Base-by-base conservation (phyloP, 2,888 invertebrate genomes). In the Strigamia transsilvanica region DNA sequence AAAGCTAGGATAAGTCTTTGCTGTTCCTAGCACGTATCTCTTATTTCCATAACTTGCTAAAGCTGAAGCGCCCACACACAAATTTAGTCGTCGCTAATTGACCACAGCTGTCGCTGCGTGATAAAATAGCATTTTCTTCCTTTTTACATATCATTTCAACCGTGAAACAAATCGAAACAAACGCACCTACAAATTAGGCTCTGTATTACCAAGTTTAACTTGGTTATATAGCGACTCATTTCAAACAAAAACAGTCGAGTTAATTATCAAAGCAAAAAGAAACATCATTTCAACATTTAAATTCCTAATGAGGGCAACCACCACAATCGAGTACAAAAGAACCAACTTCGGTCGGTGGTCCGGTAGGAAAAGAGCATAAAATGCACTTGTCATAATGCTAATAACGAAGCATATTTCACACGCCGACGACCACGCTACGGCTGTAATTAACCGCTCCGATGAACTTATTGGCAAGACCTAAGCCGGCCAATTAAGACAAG, bases 401-500 rank as follows among this genome's bases (percentile, higher is more conserved):
- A 61, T 61, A 46, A 61, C 61, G 61, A 61, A 61, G 61, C 18
- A 61, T 61, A 61, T 61, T 61, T 61, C 61, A 61, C 61, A 61
- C 61, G 61, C 61, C 61, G 21, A 61, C 61, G 61, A 61, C 61
- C 61, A 61, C 61, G 61, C 23, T 61, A 61, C 61, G 61, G 61
- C 61, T 61, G 61, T 61, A 61, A 61, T 61, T 61, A 61, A 61
- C 61, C 61, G 61, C 61, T 61, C 61, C 61, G 61, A 61, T 61
- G 61, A 61, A 61, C 61, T 61, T 61, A 61, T 61, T 61, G 61
- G 61, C 18, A 61, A 61, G 61, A n/a, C 61, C 21, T 61, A 61
- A 61, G 61, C 61, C 61, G 61, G 61, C 61, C 61, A 61, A 61
- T 61, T 61, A 61, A 61, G 61, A 61, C 6, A 21, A 61, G 61